Percentiles rank a stretch among this genome's conserved stretches.
Evolutionary conservation across 64 coral and sea anemone genomes (phyloP).

Genomic region (Actinia tenebrosa): DNA sequence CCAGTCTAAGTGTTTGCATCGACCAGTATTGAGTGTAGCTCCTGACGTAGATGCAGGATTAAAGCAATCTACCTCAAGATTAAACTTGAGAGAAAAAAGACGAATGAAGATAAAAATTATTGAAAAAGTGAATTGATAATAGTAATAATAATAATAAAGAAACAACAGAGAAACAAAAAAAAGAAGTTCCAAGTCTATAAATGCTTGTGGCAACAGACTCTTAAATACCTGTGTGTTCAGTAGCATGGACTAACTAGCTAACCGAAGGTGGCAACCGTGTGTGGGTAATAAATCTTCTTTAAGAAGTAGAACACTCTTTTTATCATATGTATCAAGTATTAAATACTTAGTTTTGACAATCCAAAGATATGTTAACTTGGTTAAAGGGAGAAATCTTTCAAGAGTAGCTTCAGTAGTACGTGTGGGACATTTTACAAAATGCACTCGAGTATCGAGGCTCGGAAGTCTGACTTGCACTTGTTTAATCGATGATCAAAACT

Average conservation of each 20-base stretch:
- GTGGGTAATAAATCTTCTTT: neutral
- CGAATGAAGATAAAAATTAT: too few species aligned
- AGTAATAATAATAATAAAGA: neutral
- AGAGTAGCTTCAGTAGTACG: neutral
- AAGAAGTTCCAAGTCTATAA: neutral
- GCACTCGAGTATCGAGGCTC: neutral
- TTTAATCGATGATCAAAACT: neutral
- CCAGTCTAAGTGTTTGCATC: neutral
- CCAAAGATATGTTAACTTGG: neutral
- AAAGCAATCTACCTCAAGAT: too few species aligned
- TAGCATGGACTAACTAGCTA: neutral
- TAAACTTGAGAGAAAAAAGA: too few species aligned
- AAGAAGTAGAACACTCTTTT: neutral
- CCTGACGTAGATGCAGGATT: too few species aligned
- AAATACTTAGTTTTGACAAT: conserved; percentile 1
- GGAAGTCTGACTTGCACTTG: neutral
- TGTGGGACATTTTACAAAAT: conserved; percentile 2
- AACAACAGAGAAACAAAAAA: neutral
- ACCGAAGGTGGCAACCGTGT: neutral
- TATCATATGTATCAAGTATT: conserved; percentile 2
- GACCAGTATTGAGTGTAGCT: too few species aligned
- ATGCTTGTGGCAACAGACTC: neutral
- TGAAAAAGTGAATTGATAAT: too few species aligned
- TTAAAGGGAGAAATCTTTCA: conserved; percentile 2
- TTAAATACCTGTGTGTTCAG: neutral